phyloP scores from a whole-genome alignment of 2,113 vertebrate species.

The Lycaon pictus region DNA sequence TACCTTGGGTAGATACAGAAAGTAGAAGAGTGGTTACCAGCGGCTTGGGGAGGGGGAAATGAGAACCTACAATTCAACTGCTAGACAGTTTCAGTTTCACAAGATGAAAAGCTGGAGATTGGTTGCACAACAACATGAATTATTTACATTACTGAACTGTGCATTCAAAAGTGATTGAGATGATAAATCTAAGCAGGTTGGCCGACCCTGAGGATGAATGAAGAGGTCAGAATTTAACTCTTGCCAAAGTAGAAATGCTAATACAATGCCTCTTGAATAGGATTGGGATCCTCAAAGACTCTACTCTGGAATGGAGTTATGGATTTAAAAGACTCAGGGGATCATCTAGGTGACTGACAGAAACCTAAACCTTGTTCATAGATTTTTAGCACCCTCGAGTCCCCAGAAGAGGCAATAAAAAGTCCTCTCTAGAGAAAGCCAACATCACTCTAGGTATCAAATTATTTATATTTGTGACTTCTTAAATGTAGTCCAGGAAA shows the following conservation, averaged over 20 bases:
- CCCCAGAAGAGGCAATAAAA: not conserved
- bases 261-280: not conserved
- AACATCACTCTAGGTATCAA: not conserved
- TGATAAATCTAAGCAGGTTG: not conserved
- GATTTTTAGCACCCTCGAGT: not conserved
- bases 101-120: not conserved
- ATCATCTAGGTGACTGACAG: not conserved
- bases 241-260: not conserved
- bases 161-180: not conserved
- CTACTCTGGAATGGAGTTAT: not conserved
- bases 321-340: not conserved
- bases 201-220: not conserved
- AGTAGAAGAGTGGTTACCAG: not conserved
- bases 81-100: not conserved
- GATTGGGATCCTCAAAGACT: not conserved
- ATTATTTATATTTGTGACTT: not conserved
- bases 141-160: not conserved
- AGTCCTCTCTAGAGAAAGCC: not conserved
- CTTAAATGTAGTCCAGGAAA: not conserved
- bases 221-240: not conserved
- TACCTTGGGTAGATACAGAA: not conserved
- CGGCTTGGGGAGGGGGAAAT: fast-evolving
- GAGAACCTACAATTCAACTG: not conserved
- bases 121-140: not conserved
- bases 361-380: not conserved